A percentile compares a stretch with the other conserved stretches of the same genome.
Evolutionary conservation across 2,888 invertebrate species (phyloP).

Genomic region (Acrobasis consociella): DNA sequence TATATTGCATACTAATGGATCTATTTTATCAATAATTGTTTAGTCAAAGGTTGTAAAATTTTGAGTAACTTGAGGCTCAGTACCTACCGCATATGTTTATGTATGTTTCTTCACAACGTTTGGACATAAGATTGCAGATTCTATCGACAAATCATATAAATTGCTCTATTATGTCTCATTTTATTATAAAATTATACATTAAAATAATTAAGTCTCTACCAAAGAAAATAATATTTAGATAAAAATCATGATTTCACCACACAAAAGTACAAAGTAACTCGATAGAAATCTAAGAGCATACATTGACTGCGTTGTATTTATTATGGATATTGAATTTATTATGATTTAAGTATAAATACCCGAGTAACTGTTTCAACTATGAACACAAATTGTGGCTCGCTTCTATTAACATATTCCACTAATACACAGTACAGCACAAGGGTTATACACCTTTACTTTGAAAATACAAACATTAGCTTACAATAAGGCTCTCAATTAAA

Average conservation of each 20-base stretch:
- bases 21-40: constrained; percentile 41
- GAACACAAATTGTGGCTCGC: constrained; percentile 80
- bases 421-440: constrained; percentile 65
- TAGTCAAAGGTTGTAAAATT: constrained; percentile 47
- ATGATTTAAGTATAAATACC: constrained; percentile 65
- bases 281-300: constrained; percentile 55
- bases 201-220: constrained; percentile 53
- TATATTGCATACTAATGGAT: constrained; percentile 31
- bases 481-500: constrained; percentile 59
- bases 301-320: constrained; percentile 56
- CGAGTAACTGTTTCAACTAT: constrained; percentile 70
- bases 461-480: constrained; percentile 63
- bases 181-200: constrained; percentile 59
- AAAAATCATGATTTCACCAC: constrained; percentile 71
- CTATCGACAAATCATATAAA: constrained; percentile 35
- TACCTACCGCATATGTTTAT: constrained; percentile 34
- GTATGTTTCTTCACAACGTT: constrained; percentile 43
- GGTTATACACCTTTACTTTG: constrained; percentile 58
- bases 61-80: constrained; percentile 28
- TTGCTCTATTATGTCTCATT: constrained; percentile 72
- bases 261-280: constrained; percentile 56
- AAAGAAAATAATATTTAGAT: constrained; percentile 59
- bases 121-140: constrained; percentile 34
- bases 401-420: constrained; percentile 66
- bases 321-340: constrained; percentile 72